phyloP scores from a whole-genome alignment of 2,113 vertebrate species.

The Sylvietta virens region DNA sequence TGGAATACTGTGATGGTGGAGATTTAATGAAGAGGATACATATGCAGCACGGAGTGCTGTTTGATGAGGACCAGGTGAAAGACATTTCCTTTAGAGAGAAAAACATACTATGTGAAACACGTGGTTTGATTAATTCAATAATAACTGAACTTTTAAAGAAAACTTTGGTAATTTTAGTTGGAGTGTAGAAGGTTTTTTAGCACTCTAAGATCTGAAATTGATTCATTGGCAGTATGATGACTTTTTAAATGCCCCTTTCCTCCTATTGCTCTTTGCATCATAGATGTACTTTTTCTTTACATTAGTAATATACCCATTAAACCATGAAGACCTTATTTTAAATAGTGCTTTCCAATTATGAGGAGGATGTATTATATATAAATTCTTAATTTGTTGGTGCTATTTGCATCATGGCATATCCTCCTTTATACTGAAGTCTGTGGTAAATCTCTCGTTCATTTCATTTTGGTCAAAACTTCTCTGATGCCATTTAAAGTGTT shows the following conservation, averaged over 20 bases:
- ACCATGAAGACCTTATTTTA: not conserved
- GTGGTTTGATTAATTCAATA: not conserved
- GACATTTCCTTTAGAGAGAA: not conserved
- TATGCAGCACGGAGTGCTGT: conserved; percentile 80
- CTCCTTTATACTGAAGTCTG: not conserved
- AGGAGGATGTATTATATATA: not conserved
- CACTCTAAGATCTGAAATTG: not conserved
- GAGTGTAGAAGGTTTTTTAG: not conserved
- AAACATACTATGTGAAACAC: not conserved
- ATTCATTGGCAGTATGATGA: not conserved
- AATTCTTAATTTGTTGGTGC: not conserved
- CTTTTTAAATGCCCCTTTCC: not conserved
- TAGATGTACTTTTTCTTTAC: not conserved
- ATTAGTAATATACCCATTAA: not conserved
- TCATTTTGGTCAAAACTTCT: not conserved
- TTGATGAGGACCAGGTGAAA: conserved; percentile 86
- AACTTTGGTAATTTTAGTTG: not conserved
- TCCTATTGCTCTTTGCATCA: not conserved
- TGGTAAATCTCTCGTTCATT: not conserved
- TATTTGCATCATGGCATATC: not conserved
- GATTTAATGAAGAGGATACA: conserved; percentile 87
- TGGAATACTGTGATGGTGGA: conserved; percentile 93
- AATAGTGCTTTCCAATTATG: not conserved
- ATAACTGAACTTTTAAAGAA: not conserved
- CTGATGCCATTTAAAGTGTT: not conserved